Conservation (phyloP, 2,113 vertebrate species). For the Danionella cerebrum region DNA sequence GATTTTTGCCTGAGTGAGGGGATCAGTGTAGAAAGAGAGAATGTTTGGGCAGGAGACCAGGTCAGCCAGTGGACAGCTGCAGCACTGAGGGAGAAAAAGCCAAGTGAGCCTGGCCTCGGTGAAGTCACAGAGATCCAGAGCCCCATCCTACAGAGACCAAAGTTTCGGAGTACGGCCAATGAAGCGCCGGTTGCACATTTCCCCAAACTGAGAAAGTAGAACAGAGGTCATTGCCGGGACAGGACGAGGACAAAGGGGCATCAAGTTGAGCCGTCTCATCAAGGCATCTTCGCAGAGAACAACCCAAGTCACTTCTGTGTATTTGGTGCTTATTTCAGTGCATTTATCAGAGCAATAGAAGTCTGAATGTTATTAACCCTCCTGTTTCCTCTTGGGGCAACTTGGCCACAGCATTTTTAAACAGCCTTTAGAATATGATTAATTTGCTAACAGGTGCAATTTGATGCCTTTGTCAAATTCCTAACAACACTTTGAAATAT, state of each 20-base stretch:
- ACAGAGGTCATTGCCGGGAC: neutral
- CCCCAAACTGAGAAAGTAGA: conserved; percentile 18
- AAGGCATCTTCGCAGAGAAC: neutral
- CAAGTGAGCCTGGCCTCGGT: conserved; percentile 20
- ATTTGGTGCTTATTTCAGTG: too few relatives aligned
- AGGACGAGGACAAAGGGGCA: conserved; percentile 4
- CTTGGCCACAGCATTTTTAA: too few relatives aligned
- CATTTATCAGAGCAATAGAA: neutral
- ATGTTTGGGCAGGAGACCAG: conserved; percentile 28
- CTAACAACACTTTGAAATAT: too few relatives aligned
- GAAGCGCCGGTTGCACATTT: neutral
- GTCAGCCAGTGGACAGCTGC: conserved; percentile 14
- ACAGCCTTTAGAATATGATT: too few relatives aligned
- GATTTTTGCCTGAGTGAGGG: neutral
- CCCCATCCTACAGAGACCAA: conserved; percentile 9
- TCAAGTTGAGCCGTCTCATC: neutral
- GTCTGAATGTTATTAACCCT: too few relatives aligned
- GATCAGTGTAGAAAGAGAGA: neutral
- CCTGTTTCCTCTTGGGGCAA: too few relatives aligned
- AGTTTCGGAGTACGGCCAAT: conserved; percentile 6
- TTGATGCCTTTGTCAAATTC: too few relatives aligned
- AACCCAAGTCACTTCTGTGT: too few relatives aligned
- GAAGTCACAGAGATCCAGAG: conserved; percentile 2
- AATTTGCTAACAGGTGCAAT: too few relatives aligned
- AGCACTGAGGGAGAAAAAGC: conserved; percentile 13